Evolutionary conservation across 2,797 vertebrate genomes (phyloP).

Genomic region (Gymnodraco acuticeps): DNA sequence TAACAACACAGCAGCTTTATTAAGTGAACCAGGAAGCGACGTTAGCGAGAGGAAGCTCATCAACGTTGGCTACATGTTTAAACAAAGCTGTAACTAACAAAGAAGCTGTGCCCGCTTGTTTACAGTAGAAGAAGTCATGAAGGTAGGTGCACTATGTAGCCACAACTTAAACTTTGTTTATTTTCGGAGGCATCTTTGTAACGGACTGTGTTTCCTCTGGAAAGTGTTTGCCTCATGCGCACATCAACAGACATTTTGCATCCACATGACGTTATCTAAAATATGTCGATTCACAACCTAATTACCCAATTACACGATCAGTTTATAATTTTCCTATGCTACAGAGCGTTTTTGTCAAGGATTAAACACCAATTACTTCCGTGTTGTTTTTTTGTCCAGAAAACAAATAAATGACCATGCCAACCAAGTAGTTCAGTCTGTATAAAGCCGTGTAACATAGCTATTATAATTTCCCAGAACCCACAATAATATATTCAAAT

Average conservation of each 20-base stretch:
- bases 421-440: no score
- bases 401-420: no score
- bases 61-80: slow-evolving; percentile 19
- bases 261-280: neutral
- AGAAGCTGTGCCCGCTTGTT: neutral
- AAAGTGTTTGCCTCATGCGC: slow-evolving; percentile 34
- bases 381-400: neutral
- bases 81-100: slow-evolving; percentile 18
- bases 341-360: neutral
- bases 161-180: neutral
- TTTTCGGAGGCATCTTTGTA: neutral
- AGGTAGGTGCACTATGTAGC: slow-evolving; percentile 59
- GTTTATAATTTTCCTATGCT: neutral
- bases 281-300: neutral
- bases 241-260: slow-evolving; percentile 34
- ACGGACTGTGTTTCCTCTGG: neutral
- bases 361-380: neutral
- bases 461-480: neutral
- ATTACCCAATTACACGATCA: neutral
- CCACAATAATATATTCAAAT: neutral
- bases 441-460: no score
- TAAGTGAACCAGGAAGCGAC: slow-evolving; percentile 69
- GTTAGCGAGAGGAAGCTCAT: slow-evolving; percentile 55
- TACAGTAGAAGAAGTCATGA: slow-evolving; percentile 47
- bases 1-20: neutral